Evolutionary conservation across 2,113 vertebrate genomes (phyloP), one percentile per base, ranked within the genome.

Genomic region (Mesitornis unicolor): DNA sequence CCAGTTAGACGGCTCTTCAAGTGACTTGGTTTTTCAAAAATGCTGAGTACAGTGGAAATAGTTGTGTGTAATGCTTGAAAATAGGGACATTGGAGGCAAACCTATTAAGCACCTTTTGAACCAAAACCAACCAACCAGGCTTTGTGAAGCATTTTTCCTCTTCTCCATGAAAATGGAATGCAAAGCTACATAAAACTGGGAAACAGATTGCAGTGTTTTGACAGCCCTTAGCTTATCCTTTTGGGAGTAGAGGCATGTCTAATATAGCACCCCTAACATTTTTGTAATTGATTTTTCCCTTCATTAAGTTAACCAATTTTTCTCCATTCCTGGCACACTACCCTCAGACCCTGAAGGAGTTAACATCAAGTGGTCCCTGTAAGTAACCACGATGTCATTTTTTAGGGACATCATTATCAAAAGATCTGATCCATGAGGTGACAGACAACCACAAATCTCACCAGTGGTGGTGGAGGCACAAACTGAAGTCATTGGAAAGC

Each of bases 381-480:
- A 59, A 68, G 26, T n/a, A 67, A 84, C 21, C 2, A 12, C 16
- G 61, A 70, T n/a, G n/a, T n/a, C 19, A 10, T 7, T 33, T 68
- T 56, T 67, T 54, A 79, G 51, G 16, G 56, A 7, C 25, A 60
- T 50, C 56, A 51, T 81, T 76, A 82, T 60, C 47, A 56, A 76
- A 84, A 84, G 51, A 38, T 51, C 60, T 94, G 91, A 90, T 95
- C 91, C 77, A 64, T 36, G 73, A 95, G 64, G 69, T 87, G 84
- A 54, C 40, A 65, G 94, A 59, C 56, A 84, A 64, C 56, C 84
- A 71, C 69, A 87, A 59, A 36, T 78, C 84, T 94, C 77, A n/a
- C 4, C 80, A 92, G 73, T 29, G 29, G 60, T 51, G 81, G 38
- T 2, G 1, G 48, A 95, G 65, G 48, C 84, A 92, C 93, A 90